Base-by-base conservation (phyloP, 2,888 invertebrate genomes). In the Ptilodon capucinus region DNA sequence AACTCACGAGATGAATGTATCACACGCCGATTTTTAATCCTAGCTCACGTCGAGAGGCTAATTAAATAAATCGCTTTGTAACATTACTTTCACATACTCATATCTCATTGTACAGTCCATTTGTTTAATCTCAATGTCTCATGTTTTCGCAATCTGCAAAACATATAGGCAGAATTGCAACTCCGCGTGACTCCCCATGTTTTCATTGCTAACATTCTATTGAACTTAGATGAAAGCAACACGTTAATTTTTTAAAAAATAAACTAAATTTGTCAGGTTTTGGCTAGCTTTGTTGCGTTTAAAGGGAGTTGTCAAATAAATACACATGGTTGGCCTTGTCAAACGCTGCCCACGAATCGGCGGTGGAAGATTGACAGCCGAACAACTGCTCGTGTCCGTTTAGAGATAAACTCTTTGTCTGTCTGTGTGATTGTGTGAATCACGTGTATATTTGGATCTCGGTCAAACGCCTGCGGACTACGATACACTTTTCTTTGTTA, bases 1-100 rank as follows among this genome's bases (percentile, higher is more conserved):
- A 68, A 75, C 64, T 69, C 64, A 56, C 42, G 71, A 82, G 80
- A 85, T 76, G 73, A 77, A 82, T 79, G 74, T 69, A 64, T 65
- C 72, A 65, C 68, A 64, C 67, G 72, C 49, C 66, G 60, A 63
- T 65, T 66, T 72, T 71, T 77, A 73, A 76, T 74, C 71, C 63
- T 57, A 64, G 57, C 63, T 72, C 60, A 71, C 62, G 64, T 71
- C 69, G 68, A 73, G 71, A 58, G 57, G 51, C 63, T 75, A 75
- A 81, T 83, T 77, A 78, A 74, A 80, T 78, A 67, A 75, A 80
- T 79, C 66, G 54, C 46, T 42, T 36, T 51, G 57, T 65, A 60
- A 57, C 62, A 54, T 68, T 63, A 54, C 52, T 44, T 56, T 58
- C 45, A 40, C 62, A 61, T 63, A 57, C 55, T 54, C 55, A 54